Evolutionary conservation across 2,888 invertebrate genomes (phyloP), one percentile per base, ranked within the genome.

Genomic region (Nematopogon swammerdamellus): DNA sequence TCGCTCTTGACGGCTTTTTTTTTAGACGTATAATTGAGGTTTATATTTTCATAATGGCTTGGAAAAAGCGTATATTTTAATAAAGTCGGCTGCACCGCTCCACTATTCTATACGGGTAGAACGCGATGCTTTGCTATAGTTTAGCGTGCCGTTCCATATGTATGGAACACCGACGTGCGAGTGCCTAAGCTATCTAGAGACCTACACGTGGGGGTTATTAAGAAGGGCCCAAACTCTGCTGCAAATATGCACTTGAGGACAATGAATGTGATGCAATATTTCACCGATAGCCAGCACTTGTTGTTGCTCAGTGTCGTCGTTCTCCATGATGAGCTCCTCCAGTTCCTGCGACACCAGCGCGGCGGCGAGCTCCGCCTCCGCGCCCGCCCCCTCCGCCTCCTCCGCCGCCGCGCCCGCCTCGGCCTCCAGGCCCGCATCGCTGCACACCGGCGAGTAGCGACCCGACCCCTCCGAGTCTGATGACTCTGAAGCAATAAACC

Each of bases 371-470:
- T 54, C 53, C 14, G 56, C 51, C 36, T 36, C 36, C 11, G 16
- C 53, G 53, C 6, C 59, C 57, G 61, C 47, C 25, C 46, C 19
- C 46, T 19, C 49, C 58, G 58, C 59, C 51, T 60, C 62, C 19
- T 65, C 67, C 0, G 51, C 51, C 1, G 51, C 55, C 4, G 51
- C 50, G 30, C 50, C 18, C 18, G 2, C 6, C 43, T 11, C 42
- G 19, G 11, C 18, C 29, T 16, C 25, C 25, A 25, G 5, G 5
- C 25, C 25, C 25, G 25, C 25, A 18, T 76, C 77, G 53, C 85
- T 86, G 58, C 86, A 87, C 18, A 87, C 83, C 1, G 87, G 87
- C 49, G 87, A 87, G 61, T 85, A 85, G 47, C 84, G 81, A 18
- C 84, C 84, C 0, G 84, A 84, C 55, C 77, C 67, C 55, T 81